Percentiles rank a stretch among this genome's conserved stretches.
These are phyloP conservation scores for Reticulitermes lucifugus DNA, from an alignment of 2,888 invertebrate species.

Conservation along the genomic window DNA sequence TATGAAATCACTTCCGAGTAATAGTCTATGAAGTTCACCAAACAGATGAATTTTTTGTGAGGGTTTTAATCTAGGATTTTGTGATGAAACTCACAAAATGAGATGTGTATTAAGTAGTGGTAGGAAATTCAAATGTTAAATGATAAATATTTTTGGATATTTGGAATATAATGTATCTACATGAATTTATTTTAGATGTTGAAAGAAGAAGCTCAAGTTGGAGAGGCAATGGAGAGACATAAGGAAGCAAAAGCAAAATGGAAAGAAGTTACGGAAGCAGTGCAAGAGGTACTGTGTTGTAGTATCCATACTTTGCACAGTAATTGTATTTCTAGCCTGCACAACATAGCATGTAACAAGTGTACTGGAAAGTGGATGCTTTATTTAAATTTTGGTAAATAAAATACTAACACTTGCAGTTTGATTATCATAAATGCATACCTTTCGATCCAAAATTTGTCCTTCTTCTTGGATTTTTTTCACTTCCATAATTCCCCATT, in stretches of 20 bases:
- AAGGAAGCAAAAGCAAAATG: slow-evolving; percentile 55
- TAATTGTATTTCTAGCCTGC: not conserved
- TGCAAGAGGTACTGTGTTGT: slow-evolving; percentile 27
- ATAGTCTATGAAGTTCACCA: no score
- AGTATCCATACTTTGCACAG: not conserved
- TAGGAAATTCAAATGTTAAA: no score
- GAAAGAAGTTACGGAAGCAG: slow-evolving; percentile 51
- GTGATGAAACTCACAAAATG: no score
- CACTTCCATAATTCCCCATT: no score
- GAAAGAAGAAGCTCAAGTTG: slow-evolving; percentile 57
- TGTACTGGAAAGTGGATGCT: not conserved
- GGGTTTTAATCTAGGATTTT: no score
- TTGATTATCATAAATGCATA: not conserved
- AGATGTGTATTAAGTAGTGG: no score
- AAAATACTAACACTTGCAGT: not conserved
- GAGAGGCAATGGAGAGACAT: slow-evolving; percentile 57
- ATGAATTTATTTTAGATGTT: slow-evolving; percentile 50
- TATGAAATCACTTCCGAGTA: no score
- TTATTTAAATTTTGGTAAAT: not conserved
- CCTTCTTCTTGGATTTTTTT: no score
- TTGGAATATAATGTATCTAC: not conserved
- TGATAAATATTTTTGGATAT: no score
- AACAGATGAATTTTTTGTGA: no score
- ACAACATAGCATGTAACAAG: not conserved
- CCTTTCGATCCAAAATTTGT: not conserved